Conservation (phyloP, 2,888 invertebrate species). For the Hydrotaea cyrtoneurina region DNA sequence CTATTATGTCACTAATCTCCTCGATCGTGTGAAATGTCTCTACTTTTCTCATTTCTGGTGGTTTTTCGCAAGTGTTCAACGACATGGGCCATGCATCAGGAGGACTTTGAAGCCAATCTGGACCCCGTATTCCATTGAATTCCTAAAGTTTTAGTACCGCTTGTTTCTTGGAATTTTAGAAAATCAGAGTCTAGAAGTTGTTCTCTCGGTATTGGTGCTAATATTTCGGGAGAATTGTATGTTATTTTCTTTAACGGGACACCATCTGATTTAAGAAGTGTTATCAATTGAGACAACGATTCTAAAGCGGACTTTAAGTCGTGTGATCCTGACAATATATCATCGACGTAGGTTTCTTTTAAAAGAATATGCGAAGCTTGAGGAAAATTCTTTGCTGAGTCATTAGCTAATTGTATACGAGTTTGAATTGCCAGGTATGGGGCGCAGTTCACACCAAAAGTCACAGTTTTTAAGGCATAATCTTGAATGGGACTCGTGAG, state of each 20-base stretch:
- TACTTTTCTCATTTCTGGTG: not conserved
- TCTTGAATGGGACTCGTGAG: slow-evolving; percentile 10
- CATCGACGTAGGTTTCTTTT: slow-evolving; percentile 35
- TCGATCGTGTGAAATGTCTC: not conserved
- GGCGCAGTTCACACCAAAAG: too few relatives aligned
- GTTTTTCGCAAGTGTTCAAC: not conserved
- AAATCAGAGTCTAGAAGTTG: slow-evolving; percentile 4
- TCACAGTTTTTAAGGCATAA: slow-evolving; percentile 48
- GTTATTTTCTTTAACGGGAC: slow-evolving; percentile 32
- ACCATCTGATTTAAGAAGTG: slow-evolving; percentile 7
- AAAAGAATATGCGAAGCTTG: slow-evolving; percentile 9
- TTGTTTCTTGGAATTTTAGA: slow-evolving; percentile 13
- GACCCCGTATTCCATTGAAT: slow-evolving; percentile 36
- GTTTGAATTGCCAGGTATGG: slow-evolving; percentile 2
- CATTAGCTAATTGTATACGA: not conserved
- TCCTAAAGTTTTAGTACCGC: slow-evolving; percentile 33
- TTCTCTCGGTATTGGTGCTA: slow-evolving; percentile 17
- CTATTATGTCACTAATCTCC: not conserved
- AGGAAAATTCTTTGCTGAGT: not conserved
- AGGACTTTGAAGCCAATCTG: slow-evolving; percentile 14
- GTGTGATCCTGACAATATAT: slow-evolving; percentile 26
- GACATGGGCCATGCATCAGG: too few relatives aligned
- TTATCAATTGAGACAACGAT: not conserved
- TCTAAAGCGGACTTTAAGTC: not conserved
- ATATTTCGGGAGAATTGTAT: slow-evolving; percentile 19